Evolutionary conservation across 2,888 invertebrate genomes (phyloP).

Genomic region (Ophioninae sp.): DNA sequence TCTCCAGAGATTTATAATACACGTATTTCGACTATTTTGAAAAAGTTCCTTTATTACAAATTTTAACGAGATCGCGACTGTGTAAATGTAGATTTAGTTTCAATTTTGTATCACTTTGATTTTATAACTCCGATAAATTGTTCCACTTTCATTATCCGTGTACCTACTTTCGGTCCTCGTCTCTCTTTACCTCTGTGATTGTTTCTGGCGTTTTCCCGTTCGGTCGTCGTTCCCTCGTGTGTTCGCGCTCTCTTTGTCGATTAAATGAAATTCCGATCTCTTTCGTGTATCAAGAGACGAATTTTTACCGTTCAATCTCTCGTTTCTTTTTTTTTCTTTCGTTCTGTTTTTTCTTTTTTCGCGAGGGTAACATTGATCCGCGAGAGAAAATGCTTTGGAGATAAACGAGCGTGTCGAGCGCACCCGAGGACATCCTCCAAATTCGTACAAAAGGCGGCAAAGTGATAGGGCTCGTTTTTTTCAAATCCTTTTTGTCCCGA

Average conservation of each 20-base stretch:
- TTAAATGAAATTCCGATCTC: slow-evolving; percentile 42
- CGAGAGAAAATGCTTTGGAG: slow-evolving; percentile 43
- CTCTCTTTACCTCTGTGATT: not conserved
- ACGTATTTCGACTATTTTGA: slow-evolving; percentile 69
- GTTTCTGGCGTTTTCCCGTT: not conserved
- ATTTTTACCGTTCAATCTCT: slow-evolving; percentile 2
- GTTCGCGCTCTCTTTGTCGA: slow-evolving; percentile 25
- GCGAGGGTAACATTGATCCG: slow-evolving; percentile 27
- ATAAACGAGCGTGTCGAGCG: slow-evolving; percentile 48
- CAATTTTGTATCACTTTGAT: slow-evolving; percentile 41
- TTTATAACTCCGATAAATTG: slow-evolving; percentile 33
- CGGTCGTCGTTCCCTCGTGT: not conserved
- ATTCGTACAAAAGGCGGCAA: slow-evolving; percentile 27
- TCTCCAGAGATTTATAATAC: slow-evolving; percentile 70
- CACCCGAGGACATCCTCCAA: slow-evolving; percentile 24
- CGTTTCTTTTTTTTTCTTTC: slow-evolving; percentile 35
- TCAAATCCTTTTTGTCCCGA: slow-evolving; percentile 51
- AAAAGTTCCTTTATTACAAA: slow-evolving; percentile 72
- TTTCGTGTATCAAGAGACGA: slow-evolving; percentile 19
- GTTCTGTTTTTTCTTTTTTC: not conserved
- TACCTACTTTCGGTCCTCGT: slow-evolving; percentile 22
- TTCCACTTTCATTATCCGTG: slow-evolving; percentile 35
- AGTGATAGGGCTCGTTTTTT: slow-evolving; percentile 29
- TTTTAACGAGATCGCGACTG: slow-evolving; percentile 61
- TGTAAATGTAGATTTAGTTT: slow-evolving; percentile 58